A percentile compares a stretch with the other conserved stretches of the same genome.
These are phyloP conservation scores for Zosterops borbonicus DNA, from an alignment of 2,113 vertebrate genomes.

Conservation along the genomic window DNA sequence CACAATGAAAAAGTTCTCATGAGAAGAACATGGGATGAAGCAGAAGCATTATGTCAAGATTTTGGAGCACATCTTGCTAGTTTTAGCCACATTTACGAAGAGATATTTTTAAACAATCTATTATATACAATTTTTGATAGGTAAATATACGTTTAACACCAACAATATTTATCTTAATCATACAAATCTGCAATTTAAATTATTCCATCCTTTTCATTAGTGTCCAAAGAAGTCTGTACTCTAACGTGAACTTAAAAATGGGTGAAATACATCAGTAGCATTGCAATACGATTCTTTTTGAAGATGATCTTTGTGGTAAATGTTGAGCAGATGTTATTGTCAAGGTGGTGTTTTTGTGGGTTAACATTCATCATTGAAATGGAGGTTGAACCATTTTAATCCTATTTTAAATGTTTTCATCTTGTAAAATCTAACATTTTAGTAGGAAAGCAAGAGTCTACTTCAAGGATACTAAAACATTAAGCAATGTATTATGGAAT, in stretches of 20 bases:
- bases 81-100: slow-evolving; percentile 88
- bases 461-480: background rate
- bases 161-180: background rate
- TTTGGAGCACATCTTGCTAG: slow-evolving; percentile 92
- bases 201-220: background rate
- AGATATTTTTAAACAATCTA: slow-evolving; percentile 85
- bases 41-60: slow-evolving; percentile 88
- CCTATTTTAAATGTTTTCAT: background rate
- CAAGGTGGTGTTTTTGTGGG: background rate
- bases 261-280: background rate
- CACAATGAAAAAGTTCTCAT: slow-evolving; percentile 91
- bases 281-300: background rate
- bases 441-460: background rate
- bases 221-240: background rate
- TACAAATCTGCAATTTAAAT: background rate
- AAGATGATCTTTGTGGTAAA: background rate
- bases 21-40: slow-evolving; percentile 92
- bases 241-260: background rate
- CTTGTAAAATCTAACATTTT: background rate
- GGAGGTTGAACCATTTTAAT: background rate
- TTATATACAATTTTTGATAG: slow-evolving; percentile 86
- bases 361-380: background rate
- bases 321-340: background rate
- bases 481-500: background rate
- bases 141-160: slow-evolving; percentile 72